A percentile compares a stretch with the other conserved stretches of the same genome.
Evolutionary conservation across 2,113 vertebrate species (phyloP).

Genomic region (Psittacara wagleri): DNA sequence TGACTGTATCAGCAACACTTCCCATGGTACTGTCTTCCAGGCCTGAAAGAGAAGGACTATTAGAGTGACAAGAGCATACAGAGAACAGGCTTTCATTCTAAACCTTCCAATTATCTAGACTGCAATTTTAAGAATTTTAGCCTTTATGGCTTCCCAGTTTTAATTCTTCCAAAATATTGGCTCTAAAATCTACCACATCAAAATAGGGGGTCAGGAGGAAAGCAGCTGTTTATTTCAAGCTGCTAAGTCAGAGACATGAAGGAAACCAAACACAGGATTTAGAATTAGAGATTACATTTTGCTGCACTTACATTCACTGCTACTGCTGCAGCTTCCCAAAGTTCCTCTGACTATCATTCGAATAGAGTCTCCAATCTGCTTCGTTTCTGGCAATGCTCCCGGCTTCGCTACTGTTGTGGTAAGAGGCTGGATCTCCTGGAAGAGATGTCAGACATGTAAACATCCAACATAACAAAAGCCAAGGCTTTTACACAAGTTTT

Average conservation of each 20-base stretch:
- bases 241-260: not conserved
- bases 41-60: constrained; percentile 71
- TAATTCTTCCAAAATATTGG: not conserved
- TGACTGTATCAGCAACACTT: constrained; percentile 90
- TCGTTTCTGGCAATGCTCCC: constrained; percentile 77
- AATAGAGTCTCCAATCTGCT: constrained; percentile 89
- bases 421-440: constrained; percentile 85
- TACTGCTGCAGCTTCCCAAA: constrained; percentile 96
- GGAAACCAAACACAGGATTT: not conserved
- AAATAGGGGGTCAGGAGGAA: not conserved
- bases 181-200: not conserved
- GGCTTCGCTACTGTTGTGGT: constrained; percentile 74
- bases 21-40: constrained; percentile 94
- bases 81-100: not conserved
- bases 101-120: not conserved
- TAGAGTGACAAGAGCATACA: not conserved
- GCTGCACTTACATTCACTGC: constrained; percentile 90
- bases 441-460: constrained; percentile 37
- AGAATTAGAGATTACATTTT: not conserved
- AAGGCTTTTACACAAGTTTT: not conserved
- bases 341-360: constrained; percentile 96
- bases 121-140: not conserved
- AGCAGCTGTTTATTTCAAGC: not conserved
- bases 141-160: not conserved
- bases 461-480: not conserved